Evolutionary conservation across 2,888 invertebrate genomes (phyloP).

Genomic region (Cosmia trapezina): DNA sequence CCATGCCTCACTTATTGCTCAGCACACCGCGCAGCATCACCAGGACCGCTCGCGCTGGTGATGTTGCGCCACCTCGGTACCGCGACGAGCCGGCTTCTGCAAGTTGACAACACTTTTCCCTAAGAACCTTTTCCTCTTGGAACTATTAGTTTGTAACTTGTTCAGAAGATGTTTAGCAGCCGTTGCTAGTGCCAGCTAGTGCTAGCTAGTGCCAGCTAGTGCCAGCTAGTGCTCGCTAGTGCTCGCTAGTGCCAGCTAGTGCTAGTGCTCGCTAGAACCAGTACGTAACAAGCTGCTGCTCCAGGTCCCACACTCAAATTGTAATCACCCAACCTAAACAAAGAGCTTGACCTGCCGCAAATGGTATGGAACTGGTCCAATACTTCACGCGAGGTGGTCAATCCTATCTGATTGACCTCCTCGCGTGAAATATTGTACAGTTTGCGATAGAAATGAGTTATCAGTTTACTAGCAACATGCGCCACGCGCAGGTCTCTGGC

Average conservation of each 20-base stretch:
- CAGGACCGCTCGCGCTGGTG: no score
- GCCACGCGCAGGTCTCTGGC: constrained; percentile 52
- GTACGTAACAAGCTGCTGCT: neutral
- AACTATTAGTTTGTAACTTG: neutral
- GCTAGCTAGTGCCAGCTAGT: neutral
- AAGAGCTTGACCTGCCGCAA: neutral
- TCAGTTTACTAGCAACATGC: neutral
- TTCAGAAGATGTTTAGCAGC: neutral
- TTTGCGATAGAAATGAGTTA: neutral
- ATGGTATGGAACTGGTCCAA: no score
- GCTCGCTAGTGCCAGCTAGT: neutral
- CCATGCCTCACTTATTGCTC: no score
- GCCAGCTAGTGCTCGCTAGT: no score
- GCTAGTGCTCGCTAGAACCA: neutral
- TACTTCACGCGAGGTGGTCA: no score
- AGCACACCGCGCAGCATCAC: no score
- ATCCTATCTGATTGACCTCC: neutral
- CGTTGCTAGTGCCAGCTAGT: neutral
- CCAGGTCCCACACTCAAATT: neutral
- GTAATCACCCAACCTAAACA: neutral
- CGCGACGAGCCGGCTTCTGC: neutral
- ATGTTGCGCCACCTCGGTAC: neutral
- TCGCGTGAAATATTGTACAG: neutral
- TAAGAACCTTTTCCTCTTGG: no score
- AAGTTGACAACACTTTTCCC: neutral